These are phyloP conservation scores for Dendrocopos noguchii DNA, from an alignment of 2,113 vertebrate genomes.

Conservation along the genomic window DNA sequence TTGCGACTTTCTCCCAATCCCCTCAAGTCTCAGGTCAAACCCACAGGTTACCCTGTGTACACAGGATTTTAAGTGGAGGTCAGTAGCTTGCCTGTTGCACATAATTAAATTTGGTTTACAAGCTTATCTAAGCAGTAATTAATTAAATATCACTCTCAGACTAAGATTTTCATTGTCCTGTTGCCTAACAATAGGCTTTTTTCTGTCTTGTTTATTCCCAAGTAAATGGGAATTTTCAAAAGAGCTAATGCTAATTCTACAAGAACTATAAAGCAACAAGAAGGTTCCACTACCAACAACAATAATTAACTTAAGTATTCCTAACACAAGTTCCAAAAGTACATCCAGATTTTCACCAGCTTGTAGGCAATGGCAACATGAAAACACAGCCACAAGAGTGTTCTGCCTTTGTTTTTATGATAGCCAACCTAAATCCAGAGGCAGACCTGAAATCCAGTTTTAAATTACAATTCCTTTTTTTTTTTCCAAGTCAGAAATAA, in stretches of 20 bases:
- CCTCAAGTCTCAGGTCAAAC: constrained; percentile 2
- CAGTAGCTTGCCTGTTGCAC: constrained; percentile 35
- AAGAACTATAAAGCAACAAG: constrained; percentile 16
- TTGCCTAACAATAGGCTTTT: constrained; percentile 44
- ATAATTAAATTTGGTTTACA: constrained; percentile 72
- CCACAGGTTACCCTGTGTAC: constrained; percentile 29
- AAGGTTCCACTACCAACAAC: neutral
- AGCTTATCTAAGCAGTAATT: constrained; percentile 57
- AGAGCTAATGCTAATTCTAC: neutral
- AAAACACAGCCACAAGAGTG: neutral
- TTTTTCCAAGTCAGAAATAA: neutral
- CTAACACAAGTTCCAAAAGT: neutral
- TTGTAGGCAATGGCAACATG: neutral
- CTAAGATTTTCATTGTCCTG: constrained; percentile 37
- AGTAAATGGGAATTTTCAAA: constrained; percentile 17
- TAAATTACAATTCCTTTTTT: neutral
- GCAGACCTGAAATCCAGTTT: neutral
- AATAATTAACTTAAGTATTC: neutral
- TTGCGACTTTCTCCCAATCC: neutral
- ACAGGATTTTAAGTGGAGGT: constrained; percentile 56
- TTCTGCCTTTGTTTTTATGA: neutral
- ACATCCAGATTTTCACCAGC: neutral
- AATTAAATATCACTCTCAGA: constrained; percentile 66
- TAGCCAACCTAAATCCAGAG: neutral
- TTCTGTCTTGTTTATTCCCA: constrained; percentile 3